Conservation (phyloP, 1,140 invertebrate genomes). For the Nixonia krombeini region DNA sequence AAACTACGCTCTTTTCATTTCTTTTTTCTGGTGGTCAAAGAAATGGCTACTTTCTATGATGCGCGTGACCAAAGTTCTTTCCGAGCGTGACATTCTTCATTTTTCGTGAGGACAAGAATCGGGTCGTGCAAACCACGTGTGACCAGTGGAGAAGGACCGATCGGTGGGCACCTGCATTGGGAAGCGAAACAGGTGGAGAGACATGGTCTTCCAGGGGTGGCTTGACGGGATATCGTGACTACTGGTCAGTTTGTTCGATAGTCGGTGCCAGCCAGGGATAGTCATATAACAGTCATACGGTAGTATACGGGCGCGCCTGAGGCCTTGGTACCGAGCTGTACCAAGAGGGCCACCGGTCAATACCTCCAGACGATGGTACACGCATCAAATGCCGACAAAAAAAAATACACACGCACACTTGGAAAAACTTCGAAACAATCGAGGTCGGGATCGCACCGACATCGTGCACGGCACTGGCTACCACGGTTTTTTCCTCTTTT, state of each 20-base stretch:
- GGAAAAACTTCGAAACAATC: constrained; percentile 13
- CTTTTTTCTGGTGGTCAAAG: too few species aligned
- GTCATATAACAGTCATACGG: constrained; percentile 59
- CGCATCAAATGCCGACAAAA: constrained; percentile 43
- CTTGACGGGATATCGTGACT: constrained; percentile 68
- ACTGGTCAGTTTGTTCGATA: constrained; percentile 74
- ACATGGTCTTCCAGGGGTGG: constrained; percentile 16
- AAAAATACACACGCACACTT: constrained; percentile 43
- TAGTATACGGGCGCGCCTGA: constrained; percentile 50
- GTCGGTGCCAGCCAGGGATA: constrained; percentile 70
- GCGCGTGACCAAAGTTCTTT: too few species aligned
- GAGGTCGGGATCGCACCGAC: constrained; percentile 19
- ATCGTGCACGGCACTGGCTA: constrained; percentile 43
- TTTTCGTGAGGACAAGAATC: too few species aligned
- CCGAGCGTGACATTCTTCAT: too few species aligned
- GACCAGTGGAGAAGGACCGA: neutral
- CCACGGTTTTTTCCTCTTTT: constrained; percentile 17
- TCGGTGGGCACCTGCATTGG: constrained; percentile 5
- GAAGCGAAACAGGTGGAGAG: constrained; percentile 35
- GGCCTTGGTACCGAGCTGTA: constrained; percentile 70
- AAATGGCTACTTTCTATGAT: too few species aligned
- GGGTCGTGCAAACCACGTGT: too few species aligned
- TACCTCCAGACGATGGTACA: constrained; percentile 66
- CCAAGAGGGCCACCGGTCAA: constrained; percentile 73
- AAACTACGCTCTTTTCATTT: too few species aligned